phyloP scores from a whole-genome alignment of 2,888 invertebrate species.

The Ditylenchus weischeri region DNA sequence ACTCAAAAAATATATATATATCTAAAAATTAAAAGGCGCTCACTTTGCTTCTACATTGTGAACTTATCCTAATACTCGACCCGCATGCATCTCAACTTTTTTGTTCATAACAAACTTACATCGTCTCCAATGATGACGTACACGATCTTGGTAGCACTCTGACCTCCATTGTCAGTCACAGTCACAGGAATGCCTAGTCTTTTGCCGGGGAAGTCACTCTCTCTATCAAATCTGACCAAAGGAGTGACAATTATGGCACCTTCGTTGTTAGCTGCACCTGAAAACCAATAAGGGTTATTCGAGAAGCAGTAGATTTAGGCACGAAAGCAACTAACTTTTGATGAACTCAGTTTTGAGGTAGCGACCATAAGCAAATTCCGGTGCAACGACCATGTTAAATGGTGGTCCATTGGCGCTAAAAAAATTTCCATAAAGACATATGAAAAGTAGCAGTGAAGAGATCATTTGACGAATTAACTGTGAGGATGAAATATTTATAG shows the following conservation, averaged over 20 bases:
- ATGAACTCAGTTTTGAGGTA: slow-evolving; percentile 95
- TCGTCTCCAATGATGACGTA: slow-evolving; percentile 91
- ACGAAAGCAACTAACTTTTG: slow-evolving; percentile 71
- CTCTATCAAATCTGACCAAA: slow-evolving; percentile 62
- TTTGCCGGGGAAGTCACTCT: slow-evolving; percentile 49
- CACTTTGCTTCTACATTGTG: too few relatives aligned
- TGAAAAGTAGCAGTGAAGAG: neutral
- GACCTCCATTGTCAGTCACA: slow-evolving; percentile 89
- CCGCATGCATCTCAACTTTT: too few relatives aligned
- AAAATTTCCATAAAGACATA: slow-evolving; percentile 2
- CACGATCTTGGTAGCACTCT: slow-evolving; percentile 52
- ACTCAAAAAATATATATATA: too few relatives aligned
- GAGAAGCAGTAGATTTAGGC: neutral
- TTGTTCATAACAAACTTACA: slow-evolving; percentile 33
- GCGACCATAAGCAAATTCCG: slow-evolving; percentile 62
- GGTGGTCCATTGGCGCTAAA: slow-evolving; percentile 89
- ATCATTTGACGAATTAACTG: too few relatives aligned
- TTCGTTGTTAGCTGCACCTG: slow-evolving; percentile 69
- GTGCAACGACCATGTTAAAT: slow-evolving; percentile 68
- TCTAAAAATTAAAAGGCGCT: too few relatives aligned
- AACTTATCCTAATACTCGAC: too few relatives aligned
- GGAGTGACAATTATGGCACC: slow-evolving; percentile 97
- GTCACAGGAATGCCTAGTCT: slow-evolving; percentile 91
- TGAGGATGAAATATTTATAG: too few relatives aligned
- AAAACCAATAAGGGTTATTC: neutral